Percentiles rank a stretch among this genome's conserved stretches.
Conservation (phyloP, 2,888 invertebrate genomes). For the Hermaeophaga mercurialis region DNA sequence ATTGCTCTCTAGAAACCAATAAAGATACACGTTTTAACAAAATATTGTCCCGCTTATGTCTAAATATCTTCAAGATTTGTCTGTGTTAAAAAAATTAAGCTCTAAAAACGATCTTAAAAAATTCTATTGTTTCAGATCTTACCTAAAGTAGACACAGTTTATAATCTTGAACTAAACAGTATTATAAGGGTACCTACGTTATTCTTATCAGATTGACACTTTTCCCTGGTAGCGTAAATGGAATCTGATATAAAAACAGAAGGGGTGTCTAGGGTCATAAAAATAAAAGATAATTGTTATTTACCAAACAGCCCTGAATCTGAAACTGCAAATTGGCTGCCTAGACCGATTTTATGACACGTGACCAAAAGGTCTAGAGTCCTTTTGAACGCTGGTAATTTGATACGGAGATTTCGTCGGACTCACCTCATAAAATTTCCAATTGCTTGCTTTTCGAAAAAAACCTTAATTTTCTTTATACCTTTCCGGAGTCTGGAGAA, state of each 20-base stretch:
- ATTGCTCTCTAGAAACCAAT: constrained; percentile 9
- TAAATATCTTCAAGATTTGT: no score
- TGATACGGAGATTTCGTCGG: constrained; percentile 18
- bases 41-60: no score
- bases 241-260: not conserved
- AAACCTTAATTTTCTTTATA: constrained; percentile 4
- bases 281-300: constrained; percentile 25
- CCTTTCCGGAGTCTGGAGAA: not conserved
- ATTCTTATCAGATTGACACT: no score
- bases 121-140: no score
- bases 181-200: no score
- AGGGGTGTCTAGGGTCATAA: constrained; percentile 5
- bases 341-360: constrained; percentile 39
- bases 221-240: no score
- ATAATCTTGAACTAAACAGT: no score
- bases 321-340: constrained; percentile 40
- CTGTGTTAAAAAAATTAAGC: no score
- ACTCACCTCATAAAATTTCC: constrained; percentile 25
- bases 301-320: constrained; percentile 28
- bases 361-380: constrained; percentile 36
- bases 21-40: no score
- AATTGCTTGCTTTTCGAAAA: constrained; percentile 9
- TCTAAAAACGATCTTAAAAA: no score
- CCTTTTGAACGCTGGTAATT: constrained; percentile 12
- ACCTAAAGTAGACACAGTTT: no score